Percentiles rank a stretch among this genome's conserved stretches.
Conservation (phyloP, 2,113 vertebrate species). For the Larimichthys crocea region DNA sequence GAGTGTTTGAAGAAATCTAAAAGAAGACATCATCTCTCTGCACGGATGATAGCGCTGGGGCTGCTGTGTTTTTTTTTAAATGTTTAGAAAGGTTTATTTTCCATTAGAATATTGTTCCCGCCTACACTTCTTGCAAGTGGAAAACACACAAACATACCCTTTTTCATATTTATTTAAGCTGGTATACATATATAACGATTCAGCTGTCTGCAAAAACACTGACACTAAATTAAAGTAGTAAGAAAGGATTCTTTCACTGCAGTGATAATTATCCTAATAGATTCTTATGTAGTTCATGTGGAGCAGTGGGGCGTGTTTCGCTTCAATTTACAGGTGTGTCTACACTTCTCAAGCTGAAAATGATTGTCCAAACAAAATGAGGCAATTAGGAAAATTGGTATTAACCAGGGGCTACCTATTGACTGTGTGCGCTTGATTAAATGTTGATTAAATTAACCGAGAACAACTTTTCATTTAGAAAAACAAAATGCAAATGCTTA, state of each 20-base stretch:
- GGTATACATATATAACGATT: neutral
- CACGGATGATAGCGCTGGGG: neutral
- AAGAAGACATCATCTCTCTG: neutral
- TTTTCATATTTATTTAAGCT: constrained; percentile 15
- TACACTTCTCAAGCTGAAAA: neutral
- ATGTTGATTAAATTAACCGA: constrained; percentile 19
- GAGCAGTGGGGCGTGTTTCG: neutral
- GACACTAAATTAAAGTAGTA: neutral
- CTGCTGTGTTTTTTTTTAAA: neutral
- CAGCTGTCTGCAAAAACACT: neutral
- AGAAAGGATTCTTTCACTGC: constrained; percentile 1
- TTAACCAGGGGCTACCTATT: constrained; percentile 1
- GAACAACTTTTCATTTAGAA: constrained; percentile 8
- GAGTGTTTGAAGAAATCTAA: constrained; percentile 21
- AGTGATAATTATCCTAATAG: constrained; percentile 20
- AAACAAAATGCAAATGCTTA: neutral
- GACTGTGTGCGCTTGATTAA: constrained; percentile 13
- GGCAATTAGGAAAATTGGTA: constrained; percentile 30
- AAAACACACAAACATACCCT: neutral
- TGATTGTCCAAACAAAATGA: neutral
- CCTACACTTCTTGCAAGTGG: neutral
- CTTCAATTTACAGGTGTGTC: constrained; percentile 27
- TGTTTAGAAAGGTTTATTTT: constrained; percentile 6
- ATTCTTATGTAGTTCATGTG: neutral
- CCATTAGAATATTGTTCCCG: neutral